Conservation (phyloP, 2,797 vertebrate species). For the Tangara arthus region DNA sequence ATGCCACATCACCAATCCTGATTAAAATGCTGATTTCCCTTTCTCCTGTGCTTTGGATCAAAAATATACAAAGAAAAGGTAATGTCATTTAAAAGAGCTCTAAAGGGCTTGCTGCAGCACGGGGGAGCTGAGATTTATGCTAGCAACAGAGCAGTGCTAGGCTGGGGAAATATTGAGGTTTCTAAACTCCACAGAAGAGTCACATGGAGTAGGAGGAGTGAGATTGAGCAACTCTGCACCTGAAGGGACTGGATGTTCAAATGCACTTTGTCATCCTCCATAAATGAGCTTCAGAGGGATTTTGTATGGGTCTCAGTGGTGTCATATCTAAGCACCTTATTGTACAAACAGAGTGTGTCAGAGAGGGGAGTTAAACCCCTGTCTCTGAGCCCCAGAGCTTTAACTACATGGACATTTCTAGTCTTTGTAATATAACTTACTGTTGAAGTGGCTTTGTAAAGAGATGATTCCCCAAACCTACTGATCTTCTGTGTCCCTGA, state of each 20-base stretch:
- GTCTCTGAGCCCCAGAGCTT: neutral
- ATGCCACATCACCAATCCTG: constrained; percentile 11
- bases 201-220: neutral
- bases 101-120: neutral
- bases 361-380: neutral
- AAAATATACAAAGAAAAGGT: constrained; percentile 31
- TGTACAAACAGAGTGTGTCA: neutral
- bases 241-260: neutral
- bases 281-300: neutral
- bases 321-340: neutral
- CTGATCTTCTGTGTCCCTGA: neutral
- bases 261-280: neutral
- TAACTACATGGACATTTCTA: neutral
- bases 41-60: constrained; percentile 44
- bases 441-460: neutral
- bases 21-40: constrained; percentile 49
- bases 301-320: neutral
- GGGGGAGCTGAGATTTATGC: neutral
- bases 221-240: neutral
- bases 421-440: neutral
- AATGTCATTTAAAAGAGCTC: constrained; percentile 23
- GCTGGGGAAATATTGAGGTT: neutral
- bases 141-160: neutral
- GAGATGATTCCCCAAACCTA: neutral
- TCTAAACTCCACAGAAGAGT: neutral